Evolutionary conservation across 1,140 invertebrate species (phyloP).

Genomic region (Brachionus plicatilis): DNA sequence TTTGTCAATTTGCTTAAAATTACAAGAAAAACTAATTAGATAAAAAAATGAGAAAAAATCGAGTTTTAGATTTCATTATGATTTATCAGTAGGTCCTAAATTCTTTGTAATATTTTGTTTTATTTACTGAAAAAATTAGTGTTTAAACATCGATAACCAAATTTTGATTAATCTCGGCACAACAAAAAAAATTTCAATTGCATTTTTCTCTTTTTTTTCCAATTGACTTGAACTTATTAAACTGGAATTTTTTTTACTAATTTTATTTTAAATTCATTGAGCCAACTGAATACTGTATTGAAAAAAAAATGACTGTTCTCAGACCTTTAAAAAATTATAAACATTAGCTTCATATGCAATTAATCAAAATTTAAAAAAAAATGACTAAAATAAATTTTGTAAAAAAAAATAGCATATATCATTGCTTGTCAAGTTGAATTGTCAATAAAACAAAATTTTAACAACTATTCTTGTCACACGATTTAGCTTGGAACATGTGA

Average conservation of each 20-base stretch:
- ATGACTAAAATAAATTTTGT: neutral
- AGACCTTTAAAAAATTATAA: too few relatives aligned
- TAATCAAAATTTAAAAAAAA: neutral
- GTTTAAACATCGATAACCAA: neutral
- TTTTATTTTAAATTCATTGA: too few relatives aligned
- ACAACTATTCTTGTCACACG: neutral
- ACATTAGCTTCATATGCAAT: neutral
- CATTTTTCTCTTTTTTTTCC: too few relatives aligned
- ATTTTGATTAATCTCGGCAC: neutral
- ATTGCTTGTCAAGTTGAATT: neutral
- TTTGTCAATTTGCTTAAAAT: neutral
- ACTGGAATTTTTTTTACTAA: too few relatives aligned
- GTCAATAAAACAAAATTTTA: neutral
- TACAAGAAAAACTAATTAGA: neutral
- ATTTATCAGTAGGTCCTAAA: neutral
- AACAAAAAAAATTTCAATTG: neutral
- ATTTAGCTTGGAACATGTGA: neutral
- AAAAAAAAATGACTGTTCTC: too few relatives aligned
- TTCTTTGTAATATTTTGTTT: neutral
- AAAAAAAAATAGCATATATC: neutral
- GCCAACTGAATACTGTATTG: too few relatives aligned
- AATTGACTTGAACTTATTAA: too few relatives aligned
- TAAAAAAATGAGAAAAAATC: neutral
- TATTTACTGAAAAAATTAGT: neutral
- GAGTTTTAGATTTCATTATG: neutral